phyloP scores from a whole-genome alignment of 2,113 vertebrate genomes.

The zebrafish (Danio rerio) region DNA sequence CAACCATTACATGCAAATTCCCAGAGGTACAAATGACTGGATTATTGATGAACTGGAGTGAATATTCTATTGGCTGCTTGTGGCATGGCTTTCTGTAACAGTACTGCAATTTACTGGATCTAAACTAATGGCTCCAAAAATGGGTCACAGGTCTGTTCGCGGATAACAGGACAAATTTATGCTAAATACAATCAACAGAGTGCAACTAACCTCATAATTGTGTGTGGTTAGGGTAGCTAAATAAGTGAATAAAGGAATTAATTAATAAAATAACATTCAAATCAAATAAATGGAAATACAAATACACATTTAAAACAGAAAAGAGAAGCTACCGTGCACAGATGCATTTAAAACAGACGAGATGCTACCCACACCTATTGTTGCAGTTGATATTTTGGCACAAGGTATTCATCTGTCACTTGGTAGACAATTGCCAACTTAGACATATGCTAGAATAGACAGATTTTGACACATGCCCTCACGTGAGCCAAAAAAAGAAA shows the following conservation, averaged over 20 bases:
- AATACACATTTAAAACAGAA: neutral
- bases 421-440: too few species aligned
- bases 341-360: too few species aligned
- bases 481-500: too few species aligned
- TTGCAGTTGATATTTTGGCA: too few species aligned
- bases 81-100: slow-evolving; percentile 10
- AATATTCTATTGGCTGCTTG: slow-evolving; percentile 26
- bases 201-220: neutral
- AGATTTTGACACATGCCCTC: too few species aligned
- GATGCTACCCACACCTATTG: too few species aligned
- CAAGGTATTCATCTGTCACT: too few species aligned
- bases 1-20: too few species aligned
- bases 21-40: slow-evolving; percentile 1
- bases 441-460: too few species aligned
- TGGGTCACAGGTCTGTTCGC: neutral
- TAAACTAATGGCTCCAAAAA: neutral
- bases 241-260: neutral
- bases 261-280: too few species aligned
- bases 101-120: neutral
- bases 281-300: neutral
- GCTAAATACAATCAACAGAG: neutral
- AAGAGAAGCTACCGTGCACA: neutral
- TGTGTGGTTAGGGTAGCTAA: neutral
- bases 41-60: slow-evolving; percentile 39
- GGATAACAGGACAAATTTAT: neutral